Evolutionary conservation across 2,888 invertebrate species (phyloP), one percentile per base, ranked within the genome.

Genomic region (Caenorhabditis doughertyi): DNA sequence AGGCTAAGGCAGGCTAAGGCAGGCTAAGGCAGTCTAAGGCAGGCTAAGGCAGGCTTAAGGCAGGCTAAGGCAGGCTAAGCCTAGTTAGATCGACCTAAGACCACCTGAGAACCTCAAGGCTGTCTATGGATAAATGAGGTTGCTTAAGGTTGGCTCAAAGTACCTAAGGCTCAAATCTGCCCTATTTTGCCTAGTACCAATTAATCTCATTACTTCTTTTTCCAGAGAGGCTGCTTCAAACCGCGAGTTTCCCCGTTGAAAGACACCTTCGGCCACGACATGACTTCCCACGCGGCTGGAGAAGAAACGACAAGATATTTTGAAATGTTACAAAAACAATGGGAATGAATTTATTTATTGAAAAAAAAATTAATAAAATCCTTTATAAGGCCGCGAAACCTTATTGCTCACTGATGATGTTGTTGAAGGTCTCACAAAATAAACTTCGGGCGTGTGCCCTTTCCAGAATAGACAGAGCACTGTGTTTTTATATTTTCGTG

Each of bases 301-400:
- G 53, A 73, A 23, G 80, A 80, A 35, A 80, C 80, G 1, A 53
- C 55, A 2, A 44, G 44, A 9, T 73, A 80, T 53, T 80, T 80
- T 27, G 73, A 80, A n/a, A 80, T 80, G 80, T 49, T 80, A 27
- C 27, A 32, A 0, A 53, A 67, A 21, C 73, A 73, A 35, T 80
- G 80, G 80, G 70, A 74, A 11, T 76, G 42, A 42, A 47, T 47
- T 5, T 13, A 4, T 47, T 47, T 35, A 44, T 58, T 21, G 13
- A 21, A 47, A 47, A 13, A 18, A 5, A 47, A 18, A 18, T 18
- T 53, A 56, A 18, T 47, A 47, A 47, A 47, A 18, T 47, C 44
- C 44, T 18, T 18, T 18, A 47, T 47, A 47, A n/a, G 44, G 44
- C 8, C 44, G n/a, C 16, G 42, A 13, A 13, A 13, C 13, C 44